A percentile compares a stretch with the other conserved stretches of the same genome.
phyloP scores from a whole-genome alignment of 1,140 invertebrate genomes.

The Oscheius sp. region DNA sequence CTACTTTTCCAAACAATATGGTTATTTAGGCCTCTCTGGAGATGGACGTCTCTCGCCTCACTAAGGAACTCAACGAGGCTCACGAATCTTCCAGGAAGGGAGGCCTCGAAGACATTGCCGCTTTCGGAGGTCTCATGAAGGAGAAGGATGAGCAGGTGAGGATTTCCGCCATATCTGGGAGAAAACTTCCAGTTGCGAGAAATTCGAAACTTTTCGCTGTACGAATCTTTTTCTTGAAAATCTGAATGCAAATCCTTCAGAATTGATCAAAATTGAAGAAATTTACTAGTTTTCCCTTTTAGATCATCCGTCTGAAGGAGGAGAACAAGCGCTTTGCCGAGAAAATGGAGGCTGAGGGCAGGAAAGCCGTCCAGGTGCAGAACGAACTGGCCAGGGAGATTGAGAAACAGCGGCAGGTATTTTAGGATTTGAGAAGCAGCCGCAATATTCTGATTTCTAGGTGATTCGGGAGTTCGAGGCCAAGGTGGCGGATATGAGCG shows the following conservation, averaged over 20 bases:
- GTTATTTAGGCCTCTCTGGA: slow-evolving; percentile 14
- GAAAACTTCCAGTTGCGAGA: background rate
- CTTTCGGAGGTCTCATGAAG: slow-evolving; percentile 28
- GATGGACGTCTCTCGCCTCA: slow-evolving; percentile 3
- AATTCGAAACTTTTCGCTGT: background rate
- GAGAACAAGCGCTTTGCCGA: background rate
- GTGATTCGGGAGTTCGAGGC: slow-evolving; percentile 8
- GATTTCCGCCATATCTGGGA: no score
- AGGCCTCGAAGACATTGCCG: slow-evolving; percentile 34
- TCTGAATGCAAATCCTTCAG: no score
- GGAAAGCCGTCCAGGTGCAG: background rate
- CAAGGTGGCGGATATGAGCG: slow-evolving; percentile 12
- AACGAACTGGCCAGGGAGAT: background rate
- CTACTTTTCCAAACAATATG: background rate
- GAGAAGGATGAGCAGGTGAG: slow-evolving; percentile 31
- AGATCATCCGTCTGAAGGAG: slow-evolving; percentile 17
- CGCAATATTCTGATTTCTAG: background rate
- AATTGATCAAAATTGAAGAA: no score
- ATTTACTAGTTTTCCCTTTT: background rate
- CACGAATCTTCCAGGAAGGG: slow-evolving; percentile 16
- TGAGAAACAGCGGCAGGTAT: background rate
- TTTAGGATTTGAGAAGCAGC: background rate
- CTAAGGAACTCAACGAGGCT: slow-evolving; percentile 11
- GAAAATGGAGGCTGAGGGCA: background rate
- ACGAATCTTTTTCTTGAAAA: no score